Evolutionary conservation across 2,113 vertebrate genomes (phyloP).

Genomic region (Microtus montanus): DNA sequence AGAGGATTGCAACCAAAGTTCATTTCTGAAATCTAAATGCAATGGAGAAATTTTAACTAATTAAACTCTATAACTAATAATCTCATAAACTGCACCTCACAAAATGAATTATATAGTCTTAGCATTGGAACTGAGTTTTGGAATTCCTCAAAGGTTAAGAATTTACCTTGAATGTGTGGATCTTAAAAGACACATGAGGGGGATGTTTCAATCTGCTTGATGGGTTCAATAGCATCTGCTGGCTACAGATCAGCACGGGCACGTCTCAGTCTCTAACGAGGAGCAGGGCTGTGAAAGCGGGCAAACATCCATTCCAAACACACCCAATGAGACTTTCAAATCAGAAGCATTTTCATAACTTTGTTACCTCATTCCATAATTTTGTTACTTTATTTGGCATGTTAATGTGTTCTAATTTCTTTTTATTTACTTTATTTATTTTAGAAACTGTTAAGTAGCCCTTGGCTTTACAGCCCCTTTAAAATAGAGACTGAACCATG

Average conservation of each 20-base stretch:
- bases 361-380: not conserved
- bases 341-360: not conserved
- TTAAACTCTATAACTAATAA: not conserved
- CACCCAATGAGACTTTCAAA: not conserved
- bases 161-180: not conserved
- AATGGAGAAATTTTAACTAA: not conserved
- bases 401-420: not conserved
- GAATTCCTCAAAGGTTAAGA: not conserved
- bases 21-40: not conserved
- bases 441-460: slow-evolving; percentile 1
- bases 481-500: not conserved
- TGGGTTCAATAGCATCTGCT: not conserved
- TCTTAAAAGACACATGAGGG: not conserved
- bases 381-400: not conserved
- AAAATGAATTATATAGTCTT: not conserved
- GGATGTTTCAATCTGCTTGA: not conserved
- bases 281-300: not conserved
- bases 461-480: not conserved
- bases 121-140: not conserved
- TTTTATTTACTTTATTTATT: slow-evolving; percentile 23
- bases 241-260: not conserved
- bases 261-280: not conserved
- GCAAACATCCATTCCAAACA: not conserved
- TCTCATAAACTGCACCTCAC: not conserved
- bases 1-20: slow-evolving; percentile 4